A percentile compares a stretch with the other conserved stretches of the same genome.
Evolutionary conservation across 1,140 invertebrate genomes (phyloP).

Genomic region (Apis cerana): DNA sequence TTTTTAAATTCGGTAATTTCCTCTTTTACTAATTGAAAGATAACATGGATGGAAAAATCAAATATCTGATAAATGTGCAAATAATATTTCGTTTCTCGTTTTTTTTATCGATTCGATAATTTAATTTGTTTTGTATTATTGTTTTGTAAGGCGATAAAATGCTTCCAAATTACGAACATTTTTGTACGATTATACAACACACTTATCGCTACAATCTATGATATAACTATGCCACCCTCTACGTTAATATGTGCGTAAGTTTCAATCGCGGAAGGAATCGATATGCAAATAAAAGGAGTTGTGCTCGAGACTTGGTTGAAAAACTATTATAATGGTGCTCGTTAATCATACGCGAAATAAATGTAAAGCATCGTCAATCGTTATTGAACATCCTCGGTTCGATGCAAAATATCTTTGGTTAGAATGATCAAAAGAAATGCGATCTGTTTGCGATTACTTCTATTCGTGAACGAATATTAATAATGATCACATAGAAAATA

Average conservation of each 20-base stretch:
- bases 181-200: background rate
- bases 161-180: no score
- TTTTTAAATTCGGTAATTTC: no score
- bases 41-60: no score
- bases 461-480: background rate
- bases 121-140: background rate
- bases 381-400: constrained; percentile 1
- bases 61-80: no score
- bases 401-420: constrained; percentile 1
- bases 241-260: background rate
- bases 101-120: background rate
- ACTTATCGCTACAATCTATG: background rate
- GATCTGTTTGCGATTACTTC: background rate
- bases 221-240: background rate
- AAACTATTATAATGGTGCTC: constrained; percentile 3
- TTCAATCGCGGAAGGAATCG: constrained; percentile 4
- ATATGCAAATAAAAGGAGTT: constrained; percentile 8
- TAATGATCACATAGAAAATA: background rate
- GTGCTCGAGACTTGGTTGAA: background rate
- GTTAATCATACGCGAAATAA: constrained; percentile 26
- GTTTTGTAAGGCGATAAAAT: background rate
- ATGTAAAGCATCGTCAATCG: background rate
- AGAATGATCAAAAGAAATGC: constrained; percentile 14
- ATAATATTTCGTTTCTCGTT: no score
- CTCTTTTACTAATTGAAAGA: no score